Conservation (phyloP, 2,888 invertebrate species). For the Nomada ruficornis region DNA sequence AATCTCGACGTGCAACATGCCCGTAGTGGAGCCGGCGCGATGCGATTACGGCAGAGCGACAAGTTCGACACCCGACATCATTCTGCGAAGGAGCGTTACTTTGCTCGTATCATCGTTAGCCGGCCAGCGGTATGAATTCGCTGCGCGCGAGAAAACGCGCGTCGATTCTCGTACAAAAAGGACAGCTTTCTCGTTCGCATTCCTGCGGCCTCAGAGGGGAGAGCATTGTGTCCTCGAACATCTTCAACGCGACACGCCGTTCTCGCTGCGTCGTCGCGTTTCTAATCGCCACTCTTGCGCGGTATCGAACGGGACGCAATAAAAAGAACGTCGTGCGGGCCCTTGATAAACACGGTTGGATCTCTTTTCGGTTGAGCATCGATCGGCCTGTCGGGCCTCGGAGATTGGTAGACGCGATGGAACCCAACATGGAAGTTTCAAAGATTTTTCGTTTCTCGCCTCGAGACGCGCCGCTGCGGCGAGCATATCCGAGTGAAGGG, state of each 20-base stretch:
- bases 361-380: not conserved
- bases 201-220: not conserved
- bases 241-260: not conserved
- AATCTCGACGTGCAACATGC: not conserved
- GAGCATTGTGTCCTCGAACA: not conserved
- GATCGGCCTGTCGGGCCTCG: constrained; percentile 20
- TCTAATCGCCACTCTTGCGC: not conserved
- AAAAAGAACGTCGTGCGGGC: not conserved
- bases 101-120: not conserved
- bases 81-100: constrained; percentile 23
- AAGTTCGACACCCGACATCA: constrained; percentile 20
- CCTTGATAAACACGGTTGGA: constrained; percentile 18
- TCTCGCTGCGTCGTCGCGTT: not conserved
- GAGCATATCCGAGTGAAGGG: constrained; percentile 18
- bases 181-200: not conserved
- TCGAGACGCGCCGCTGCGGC: constrained; percentile 4
- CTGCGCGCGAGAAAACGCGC: constrained; percentile 5
- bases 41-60: constrained; percentile 27
- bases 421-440: constrained; percentile 71
- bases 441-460: not conserved
- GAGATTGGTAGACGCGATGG: not conserved
- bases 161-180: constrained; percentile 5
- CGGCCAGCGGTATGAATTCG: not conserved
- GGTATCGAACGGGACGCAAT: not conserved
- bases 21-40: constrained; percentile 12